Percentiles rank a stretch among this genome's conserved stretches.
Evolutionary conservation across 2,797 vertebrate species (phyloP).

Genomic region (Odontamblyopus rebecca): DNA sequence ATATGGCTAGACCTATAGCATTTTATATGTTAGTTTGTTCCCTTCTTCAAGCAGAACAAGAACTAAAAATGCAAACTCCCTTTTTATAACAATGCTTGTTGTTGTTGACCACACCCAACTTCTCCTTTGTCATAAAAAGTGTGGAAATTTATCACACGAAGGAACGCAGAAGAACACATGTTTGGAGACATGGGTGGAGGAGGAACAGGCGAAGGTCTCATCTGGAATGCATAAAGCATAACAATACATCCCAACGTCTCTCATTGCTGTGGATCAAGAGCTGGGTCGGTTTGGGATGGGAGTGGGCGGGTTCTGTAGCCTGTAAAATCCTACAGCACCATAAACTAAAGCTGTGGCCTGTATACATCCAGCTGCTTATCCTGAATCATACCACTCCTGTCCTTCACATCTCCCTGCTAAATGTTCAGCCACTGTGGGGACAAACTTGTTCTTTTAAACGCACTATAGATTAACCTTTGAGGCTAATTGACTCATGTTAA

Average conservation of each 20-base stretch:
- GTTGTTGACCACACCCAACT: slow-evolving; percentile 55
- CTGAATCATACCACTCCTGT: slow-evolving; percentile 1
- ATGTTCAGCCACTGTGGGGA: background rate
- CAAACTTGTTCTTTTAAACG: background rate
- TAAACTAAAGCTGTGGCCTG: slow-evolving; percentile 21
- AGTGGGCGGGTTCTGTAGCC: slow-evolving; percentile 56
- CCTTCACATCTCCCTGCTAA: slow-evolving; percentile 5
- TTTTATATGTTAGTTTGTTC: slow-evolving; percentile 38
- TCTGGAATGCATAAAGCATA: slow-evolving; percentile 78
- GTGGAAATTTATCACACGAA: slow-evolving; percentile 48
- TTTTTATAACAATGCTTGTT: slow-evolving; percentile 26
- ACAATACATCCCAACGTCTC: slow-evolving; percentile 71
- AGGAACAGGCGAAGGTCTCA: slow-evolving; percentile 61
- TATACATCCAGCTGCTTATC: slow-evolving; percentile 32
- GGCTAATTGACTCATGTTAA: slow-evolving; percentile 11
- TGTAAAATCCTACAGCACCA: slow-evolving; percentile 45
- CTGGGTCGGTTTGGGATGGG: slow-evolving; percentile 42
- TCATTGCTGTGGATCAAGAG: slow-evolving; percentile 50
- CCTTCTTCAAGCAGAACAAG: background rate
- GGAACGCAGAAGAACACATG: slow-evolving; percentile 53
- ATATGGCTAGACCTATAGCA: slow-evolving; percentile 24
- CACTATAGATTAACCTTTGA: slow-evolving; percentile 6
- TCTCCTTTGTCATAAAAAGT: slow-evolving; percentile 36
- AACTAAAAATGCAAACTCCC: background rate
- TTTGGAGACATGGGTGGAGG: slow-evolving; percentile 60